Conservation (phyloP, 2,888 invertebrate species). For the Sipha maydis region DNA sequence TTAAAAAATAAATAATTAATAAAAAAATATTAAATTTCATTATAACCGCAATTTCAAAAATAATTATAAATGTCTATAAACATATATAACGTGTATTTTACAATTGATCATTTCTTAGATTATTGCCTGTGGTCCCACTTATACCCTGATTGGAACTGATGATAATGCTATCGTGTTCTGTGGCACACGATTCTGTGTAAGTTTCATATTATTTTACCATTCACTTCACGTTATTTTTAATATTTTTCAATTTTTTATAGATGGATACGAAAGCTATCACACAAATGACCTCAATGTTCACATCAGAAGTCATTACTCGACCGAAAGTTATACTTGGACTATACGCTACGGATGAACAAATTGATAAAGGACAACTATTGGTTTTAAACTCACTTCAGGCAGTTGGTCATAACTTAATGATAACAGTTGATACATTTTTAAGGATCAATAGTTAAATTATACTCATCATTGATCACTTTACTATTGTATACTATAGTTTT, state of each 20-base stretch:
- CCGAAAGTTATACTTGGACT: constrained; percentile 67
- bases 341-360: constrained; percentile 71
- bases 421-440: constrained; percentile 72
- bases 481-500: no score
- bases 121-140: constrained; percentile 75
- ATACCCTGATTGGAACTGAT: constrained; percentile 74
- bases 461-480: no score
- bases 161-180: constrained; percentile 78
- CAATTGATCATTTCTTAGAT: constrained; percentile 68
- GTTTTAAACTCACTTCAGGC: constrained; percentile 71
- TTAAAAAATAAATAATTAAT: no score
- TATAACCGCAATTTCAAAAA: no score
- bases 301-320: constrained; percentile 42
- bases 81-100: not conserved
- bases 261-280: constrained; percentile 26
- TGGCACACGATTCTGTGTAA: constrained; percentile 70
- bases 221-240: not conserved
- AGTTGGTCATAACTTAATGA: constrained; percentile 72
- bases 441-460: constrained; percentile 30
- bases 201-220: not conserved
- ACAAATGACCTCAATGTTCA: constrained; percentile 56
- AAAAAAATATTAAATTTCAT: no score
- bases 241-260: not conserved
- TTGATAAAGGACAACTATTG: constrained; percentile 71
- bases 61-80: not conserved